A percentile compares a stretch with the other conserved stretches of the same genome.
These are phyloP conservation scores for Desoria tigrina DNA, from an alignment of 2,888 invertebrate species.

Conservation along the genomic window DNA sequence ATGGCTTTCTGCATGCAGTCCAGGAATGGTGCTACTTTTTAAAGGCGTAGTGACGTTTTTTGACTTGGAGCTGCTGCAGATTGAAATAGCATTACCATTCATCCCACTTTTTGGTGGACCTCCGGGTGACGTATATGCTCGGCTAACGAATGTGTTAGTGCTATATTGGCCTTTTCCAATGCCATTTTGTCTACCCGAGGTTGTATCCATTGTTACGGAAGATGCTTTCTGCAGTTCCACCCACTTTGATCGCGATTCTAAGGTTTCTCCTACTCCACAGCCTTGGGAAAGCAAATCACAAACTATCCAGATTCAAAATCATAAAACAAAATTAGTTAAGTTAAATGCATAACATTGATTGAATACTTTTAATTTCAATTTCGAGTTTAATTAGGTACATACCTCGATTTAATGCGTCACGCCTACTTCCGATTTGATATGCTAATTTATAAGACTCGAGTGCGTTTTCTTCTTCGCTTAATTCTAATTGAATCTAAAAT, in stretches of 20 bases:
- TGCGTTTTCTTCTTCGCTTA: conserved; percentile 25
- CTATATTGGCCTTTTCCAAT: conserved; percentile 3
- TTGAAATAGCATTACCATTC: neutral
- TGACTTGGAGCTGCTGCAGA: neutral
- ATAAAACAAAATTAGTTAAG: no score
- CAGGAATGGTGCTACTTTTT: neutral
- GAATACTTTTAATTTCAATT: no score
- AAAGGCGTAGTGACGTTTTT: neutral
- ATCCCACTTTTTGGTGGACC: conserved; percentile 25
- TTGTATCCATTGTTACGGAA: neutral
- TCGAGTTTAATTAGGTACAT: no score
- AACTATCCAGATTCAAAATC: no score
- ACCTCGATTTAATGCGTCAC: conserved; percentile 33
- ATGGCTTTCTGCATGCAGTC: neutral
- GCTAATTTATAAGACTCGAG: conserved; percentile 29
- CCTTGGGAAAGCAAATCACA: conserved; percentile 35
- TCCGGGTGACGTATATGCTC: neutral
- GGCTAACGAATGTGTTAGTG: conserved; percentile 1
- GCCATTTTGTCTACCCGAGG: neutral
- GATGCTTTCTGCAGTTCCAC: conserved; percentile 28
- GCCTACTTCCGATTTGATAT: conserved; percentile 15
- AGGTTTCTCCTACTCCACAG: conserved; percentile 22
- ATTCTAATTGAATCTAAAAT: conserved; percentile 27
- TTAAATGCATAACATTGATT: no score
- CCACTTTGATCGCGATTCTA: conserved; percentile 28